These are phyloP conservation scores for Drosophila meridiana DNA, from an alignment of 2,888 invertebrate species.

Conservation along the genomic window DNA sequence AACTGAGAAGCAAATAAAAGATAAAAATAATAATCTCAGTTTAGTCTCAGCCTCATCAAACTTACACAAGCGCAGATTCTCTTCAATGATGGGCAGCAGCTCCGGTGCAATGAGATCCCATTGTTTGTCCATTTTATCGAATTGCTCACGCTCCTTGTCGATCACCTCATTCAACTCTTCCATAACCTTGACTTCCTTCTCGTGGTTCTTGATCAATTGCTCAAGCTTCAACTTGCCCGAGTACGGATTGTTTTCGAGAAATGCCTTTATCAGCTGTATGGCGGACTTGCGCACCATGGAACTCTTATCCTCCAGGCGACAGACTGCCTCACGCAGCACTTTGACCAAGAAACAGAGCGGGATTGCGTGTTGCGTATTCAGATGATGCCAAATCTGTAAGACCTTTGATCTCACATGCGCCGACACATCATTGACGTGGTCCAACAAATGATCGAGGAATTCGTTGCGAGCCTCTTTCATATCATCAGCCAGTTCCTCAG, in stretches of 20 bases:
- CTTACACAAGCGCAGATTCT: constrained; percentile 75
- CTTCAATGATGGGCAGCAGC: constrained; percentile 79
- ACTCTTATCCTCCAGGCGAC: constrained; percentile 92
- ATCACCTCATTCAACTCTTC: constrained; percentile 86
- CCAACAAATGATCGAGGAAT: constrained; percentile 91
- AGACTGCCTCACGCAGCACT: constrained; percentile 89
- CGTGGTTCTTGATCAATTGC: constrained; percentile 88
- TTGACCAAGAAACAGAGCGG: constrained; percentile 90
- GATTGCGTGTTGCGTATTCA: constrained; percentile 92
- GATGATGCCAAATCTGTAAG: constrained; percentile 92
- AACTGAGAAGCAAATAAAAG: constrained; percentile 30
- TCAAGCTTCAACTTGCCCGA: constrained; percentile 88
- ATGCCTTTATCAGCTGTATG: constrained; percentile 86
- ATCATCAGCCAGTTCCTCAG: constrained; percentile 89
- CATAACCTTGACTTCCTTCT: constrained; percentile 83
- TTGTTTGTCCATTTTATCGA: constrained; percentile 86
- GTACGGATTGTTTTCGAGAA: constrained; percentile 94
- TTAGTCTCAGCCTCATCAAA: neutral
- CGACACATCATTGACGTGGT: constrained; percentile 93
- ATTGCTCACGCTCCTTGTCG: constrained; percentile 86
- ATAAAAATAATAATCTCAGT: neutral
- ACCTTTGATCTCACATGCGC: constrained; percentile 95
- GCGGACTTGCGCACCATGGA: constrained; percentile 94
- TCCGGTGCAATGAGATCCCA: constrained; percentile 78
- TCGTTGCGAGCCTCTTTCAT: constrained; percentile 90